Conservation (phyloP, 1,140 invertebrate species). For the Mylabris phalerata region DNA sequence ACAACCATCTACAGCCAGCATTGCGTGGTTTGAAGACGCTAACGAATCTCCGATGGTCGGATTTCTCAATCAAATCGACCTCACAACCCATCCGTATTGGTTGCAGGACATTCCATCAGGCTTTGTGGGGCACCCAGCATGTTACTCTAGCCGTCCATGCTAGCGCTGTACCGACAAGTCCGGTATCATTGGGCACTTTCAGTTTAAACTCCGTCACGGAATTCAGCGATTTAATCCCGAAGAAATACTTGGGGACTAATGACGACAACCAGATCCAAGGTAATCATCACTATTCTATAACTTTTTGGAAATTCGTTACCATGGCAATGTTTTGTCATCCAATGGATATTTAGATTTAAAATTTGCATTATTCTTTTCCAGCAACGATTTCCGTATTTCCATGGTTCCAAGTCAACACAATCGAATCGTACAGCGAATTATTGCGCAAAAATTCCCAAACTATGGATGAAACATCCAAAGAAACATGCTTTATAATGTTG, state of each 20-base stretch:
- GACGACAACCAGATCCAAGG: slow-evolving; percentile 57
- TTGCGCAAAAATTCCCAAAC: slow-evolving; percentile 46
- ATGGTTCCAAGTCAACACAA: slow-evolving; percentile 60
- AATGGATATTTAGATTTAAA: too few species aligned
- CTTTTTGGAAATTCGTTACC: not conserved
- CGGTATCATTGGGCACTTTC: slow-evolving; percentile 48
- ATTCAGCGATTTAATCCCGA: slow-evolving; percentile 67
- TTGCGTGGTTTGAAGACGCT: slow-evolving; percentile 63
- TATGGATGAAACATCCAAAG: slow-evolving; percentile 36
- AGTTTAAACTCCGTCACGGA: slow-evolving; percentile 66
- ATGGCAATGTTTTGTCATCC: too few species aligned
- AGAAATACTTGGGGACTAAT: slow-evolving; percentile 48
- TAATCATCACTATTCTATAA: slow-evolving; percentile 27
- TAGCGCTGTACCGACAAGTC: slow-evolving; percentile 40
- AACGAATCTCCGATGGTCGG: slow-evolving; percentile 59
- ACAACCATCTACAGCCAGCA: slow-evolving; percentile 53
- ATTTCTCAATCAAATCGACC: slow-evolving; percentile 56
- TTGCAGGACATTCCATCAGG: slow-evolving; percentile 62
- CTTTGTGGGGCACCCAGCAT: slow-evolving; percentile 59
- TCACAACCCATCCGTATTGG: slow-evolving; percentile 54
- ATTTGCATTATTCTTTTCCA: slow-evolving; percentile 41
- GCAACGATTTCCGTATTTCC: slow-evolving; percentile 69
- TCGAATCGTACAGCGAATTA: slow-evolving; percentile 56
- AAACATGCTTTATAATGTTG: slow-evolving; percentile 62
- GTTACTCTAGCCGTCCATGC: slow-evolving; percentile 65